A percentile compares a stretch with the other conserved stretches of the same genome.
Conservation (phyloP, 2,113 vertebrate species). For the Megaceryle torquata region DNA sequence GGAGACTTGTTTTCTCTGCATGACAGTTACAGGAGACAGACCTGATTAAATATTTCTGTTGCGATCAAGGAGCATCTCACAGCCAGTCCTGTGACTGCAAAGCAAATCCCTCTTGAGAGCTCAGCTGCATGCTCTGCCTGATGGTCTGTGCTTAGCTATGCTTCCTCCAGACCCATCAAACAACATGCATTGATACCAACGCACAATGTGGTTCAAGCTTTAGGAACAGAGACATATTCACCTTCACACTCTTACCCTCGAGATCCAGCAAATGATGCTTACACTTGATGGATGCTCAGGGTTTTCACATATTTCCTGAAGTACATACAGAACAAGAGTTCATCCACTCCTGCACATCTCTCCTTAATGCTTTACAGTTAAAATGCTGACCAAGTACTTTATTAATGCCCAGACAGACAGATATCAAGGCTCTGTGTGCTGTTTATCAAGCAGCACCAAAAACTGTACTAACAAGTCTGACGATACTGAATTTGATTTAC, state of each 20-base stretch:
- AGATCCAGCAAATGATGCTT: background rate
- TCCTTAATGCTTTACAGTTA: background rate
- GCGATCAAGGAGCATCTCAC: background rate
- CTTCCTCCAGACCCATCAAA: background rate
- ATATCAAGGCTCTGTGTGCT: background rate
- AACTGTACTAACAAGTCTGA: background rate
- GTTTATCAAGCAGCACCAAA: background rate
- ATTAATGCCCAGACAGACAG: background rate
- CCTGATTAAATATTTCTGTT: constrained; percentile 42
- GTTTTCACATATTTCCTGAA: background rate
- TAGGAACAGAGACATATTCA: background rate
- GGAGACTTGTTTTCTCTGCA: constrained; percentile 30
- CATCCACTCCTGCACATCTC: background rate
- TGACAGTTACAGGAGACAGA: constrained; percentile 13
- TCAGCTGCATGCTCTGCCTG: background rate
- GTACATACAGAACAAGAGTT: background rate
- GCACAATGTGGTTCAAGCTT: background rate
- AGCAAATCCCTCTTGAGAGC: background rate
- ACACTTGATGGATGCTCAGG: fast-evolving
- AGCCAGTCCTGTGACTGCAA: background rate
- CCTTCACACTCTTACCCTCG: background rate
- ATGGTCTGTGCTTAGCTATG: background rate
- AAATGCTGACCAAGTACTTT: background rate
- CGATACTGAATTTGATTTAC: background rate
- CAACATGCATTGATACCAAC: fast-evolving